phyloP scores from a whole-genome alignment of 2,797 vertebrate species.

The Aphelocoma californica region DNA sequence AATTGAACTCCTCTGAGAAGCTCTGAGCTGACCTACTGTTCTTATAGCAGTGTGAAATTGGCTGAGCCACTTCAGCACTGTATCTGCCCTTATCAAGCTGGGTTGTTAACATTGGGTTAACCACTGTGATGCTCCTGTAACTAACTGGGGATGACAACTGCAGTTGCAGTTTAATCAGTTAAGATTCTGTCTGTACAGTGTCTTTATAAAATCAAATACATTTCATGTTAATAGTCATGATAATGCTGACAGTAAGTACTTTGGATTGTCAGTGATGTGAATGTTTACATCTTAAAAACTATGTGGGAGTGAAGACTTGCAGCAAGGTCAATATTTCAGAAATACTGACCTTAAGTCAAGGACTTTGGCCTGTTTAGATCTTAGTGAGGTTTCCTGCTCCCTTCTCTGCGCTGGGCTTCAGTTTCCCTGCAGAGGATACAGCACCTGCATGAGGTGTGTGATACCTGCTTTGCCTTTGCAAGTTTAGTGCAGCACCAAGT shows the following conservation, averaged over 20 bases:
- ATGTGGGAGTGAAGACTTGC: fast-evolving
- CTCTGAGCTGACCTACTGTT: not conserved
- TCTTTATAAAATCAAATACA: not conserved
- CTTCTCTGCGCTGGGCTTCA: not conserved
- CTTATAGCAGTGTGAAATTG: not conserved
- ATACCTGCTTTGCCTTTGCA: not conserved
- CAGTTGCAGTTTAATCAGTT: fast-evolving
- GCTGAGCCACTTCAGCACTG: not conserved
- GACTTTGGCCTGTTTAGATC: not conserved
- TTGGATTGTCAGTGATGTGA: not conserved
- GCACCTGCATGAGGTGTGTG: not conserved
- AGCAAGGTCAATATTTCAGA: not conserved
- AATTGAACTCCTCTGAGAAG: not conserved
- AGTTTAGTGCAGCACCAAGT: not conserved
- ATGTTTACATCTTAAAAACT: not conserved
- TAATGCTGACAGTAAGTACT: not conserved
- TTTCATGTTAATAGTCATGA: not conserved
- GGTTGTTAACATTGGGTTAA: not conserved
- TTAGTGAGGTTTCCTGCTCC: not conserved
- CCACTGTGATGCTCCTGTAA: not conserved
- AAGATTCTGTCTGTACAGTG: not conserved
- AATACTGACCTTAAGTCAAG: not conserved
- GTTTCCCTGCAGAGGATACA: not conserved
- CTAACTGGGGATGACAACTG: not conserved
- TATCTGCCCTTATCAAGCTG: not conserved